Evolutionary conservation across 2,797 vertebrate genomes (phyloP).

Genomic region (Phataginus tetradactyla): DNA sequence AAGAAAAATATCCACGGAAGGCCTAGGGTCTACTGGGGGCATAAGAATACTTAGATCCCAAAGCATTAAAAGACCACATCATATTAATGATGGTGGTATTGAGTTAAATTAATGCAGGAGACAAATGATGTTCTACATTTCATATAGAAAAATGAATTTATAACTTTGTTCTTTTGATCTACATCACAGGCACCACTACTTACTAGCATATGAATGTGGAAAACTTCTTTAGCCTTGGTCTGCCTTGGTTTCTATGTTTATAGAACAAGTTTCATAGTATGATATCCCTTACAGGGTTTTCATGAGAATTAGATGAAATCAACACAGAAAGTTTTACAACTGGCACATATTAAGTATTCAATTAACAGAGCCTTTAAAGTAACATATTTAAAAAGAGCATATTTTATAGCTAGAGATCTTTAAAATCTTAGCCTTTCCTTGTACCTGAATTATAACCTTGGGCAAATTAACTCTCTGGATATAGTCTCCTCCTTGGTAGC

Average conservation of each 20-base stretch:
- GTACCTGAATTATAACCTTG: background rate
- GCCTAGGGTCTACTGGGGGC: background rate
- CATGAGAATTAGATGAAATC: background rate
- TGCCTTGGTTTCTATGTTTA: background rate
- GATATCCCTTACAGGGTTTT: background rate
- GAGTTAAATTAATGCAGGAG: conserved; percentile 2
- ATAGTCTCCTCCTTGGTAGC: background rate
- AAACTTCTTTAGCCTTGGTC: background rate
- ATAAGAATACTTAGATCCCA: background rate
- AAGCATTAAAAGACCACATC: background rate
- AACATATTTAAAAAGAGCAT: background rate
- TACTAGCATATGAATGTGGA: background rate
- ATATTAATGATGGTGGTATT: background rate
- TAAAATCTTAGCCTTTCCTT: background rate
- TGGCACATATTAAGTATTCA: background rate
- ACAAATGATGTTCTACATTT: background rate
- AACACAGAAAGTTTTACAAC: background rate
- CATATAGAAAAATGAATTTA: conserved; percentile 7
- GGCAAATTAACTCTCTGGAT: background rate
- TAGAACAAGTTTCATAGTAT: background rate
- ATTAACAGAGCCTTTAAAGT: background rate
- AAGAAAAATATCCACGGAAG: background rate
- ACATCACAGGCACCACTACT: background rate
- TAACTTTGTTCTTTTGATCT: background rate
- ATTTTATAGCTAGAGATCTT: background rate